Evolutionary conservation across 2,797 vertebrate genomes (phyloP), one percentile per base, ranked within the genome.

Genomic region (Clarias fuscus): DNA sequence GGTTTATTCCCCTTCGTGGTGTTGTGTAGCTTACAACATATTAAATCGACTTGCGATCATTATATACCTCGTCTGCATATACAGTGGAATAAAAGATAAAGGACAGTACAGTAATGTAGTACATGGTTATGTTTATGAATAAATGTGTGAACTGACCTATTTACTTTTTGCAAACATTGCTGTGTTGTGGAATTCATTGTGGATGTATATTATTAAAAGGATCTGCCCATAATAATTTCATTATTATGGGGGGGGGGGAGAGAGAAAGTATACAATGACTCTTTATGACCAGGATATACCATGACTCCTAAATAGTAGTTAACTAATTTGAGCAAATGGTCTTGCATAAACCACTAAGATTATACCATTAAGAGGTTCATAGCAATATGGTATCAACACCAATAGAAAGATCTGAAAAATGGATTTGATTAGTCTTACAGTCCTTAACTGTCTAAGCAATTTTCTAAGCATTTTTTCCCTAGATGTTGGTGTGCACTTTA

Each of bases 401-500:
- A 56, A 3, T 7, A 56, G n/a, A 76, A 56, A 56, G 40, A 48
- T 48, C n/a, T n/a, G 33, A 8, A 11, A 22, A 18, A 22, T 71
- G 40, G n/a, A 73, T n/a, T 73, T 24, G 13, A n/a, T 7, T 48
- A 73, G 43, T 48, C 22, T 10, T 8, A 20, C n/a, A 10, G n/a
- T 11, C 53, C 0, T 30, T 22, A 22, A 77, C 20, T 22, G 8
- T 61, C 8, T 59, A 18, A 59, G 53, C 48, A 76, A 22, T 75
- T 56, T 56, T 56, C 24, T 15, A 48, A 48, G 8, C 43, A 48
- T 48, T 48, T 48, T 43, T 48, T 10, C 43, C 43, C 0, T 72
- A 99, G 98, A 99, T 99, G 97, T 94, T 99, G 84, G 98, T 99
- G n/a, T 97, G 97, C 91, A 97, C 97, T 80, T 96, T 98, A 93